Conservation (phyloP, 2,888 invertebrate genomes). For the Pachydiplax longipennis region DNA sequence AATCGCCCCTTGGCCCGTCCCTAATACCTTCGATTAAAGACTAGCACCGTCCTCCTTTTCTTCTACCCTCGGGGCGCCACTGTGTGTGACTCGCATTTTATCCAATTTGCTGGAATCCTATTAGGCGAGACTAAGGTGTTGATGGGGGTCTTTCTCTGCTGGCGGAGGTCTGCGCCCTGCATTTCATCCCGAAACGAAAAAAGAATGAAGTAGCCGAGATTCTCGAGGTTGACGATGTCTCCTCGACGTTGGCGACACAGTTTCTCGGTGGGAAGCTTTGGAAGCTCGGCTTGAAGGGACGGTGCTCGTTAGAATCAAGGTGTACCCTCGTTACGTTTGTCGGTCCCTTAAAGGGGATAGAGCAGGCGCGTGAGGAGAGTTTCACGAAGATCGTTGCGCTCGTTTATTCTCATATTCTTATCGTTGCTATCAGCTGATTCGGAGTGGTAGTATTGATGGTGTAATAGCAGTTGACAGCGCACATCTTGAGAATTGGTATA, state of each 20-base stretch:
- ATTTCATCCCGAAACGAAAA: neutral
- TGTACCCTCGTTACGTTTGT: neutral
- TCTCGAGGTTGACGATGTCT: neutral
- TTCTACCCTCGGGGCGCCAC: neutral
- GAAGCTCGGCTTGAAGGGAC: neutral
- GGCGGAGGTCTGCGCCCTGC: neutral
- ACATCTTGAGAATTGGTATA: too few relatives aligned
- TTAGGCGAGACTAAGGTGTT: neutral
- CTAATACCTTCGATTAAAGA: neutral
- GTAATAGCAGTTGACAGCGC: too few relatives aligned
- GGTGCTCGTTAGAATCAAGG: neutral
- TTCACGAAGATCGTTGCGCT: too few relatives aligned
- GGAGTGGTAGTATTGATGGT: too few relatives aligned
- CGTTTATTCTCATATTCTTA: too few relatives aligned
- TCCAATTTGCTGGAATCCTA: neutral
- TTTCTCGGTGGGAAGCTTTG: neutral
- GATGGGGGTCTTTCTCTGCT: neutral
- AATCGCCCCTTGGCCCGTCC: neutral
- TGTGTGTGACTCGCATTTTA: neutral
- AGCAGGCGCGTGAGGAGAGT: too few relatives aligned
- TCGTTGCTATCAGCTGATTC: too few relatives aligned
- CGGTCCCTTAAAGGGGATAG: too few relatives aligned
- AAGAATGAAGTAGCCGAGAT: neutral
- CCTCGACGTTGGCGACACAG: neutral
- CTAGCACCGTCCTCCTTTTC: neutral